Evolutionary conservation across 64 coral and sea anemone species (phyloP).

Genomic region (Pocillopora damicornis): DNA sequence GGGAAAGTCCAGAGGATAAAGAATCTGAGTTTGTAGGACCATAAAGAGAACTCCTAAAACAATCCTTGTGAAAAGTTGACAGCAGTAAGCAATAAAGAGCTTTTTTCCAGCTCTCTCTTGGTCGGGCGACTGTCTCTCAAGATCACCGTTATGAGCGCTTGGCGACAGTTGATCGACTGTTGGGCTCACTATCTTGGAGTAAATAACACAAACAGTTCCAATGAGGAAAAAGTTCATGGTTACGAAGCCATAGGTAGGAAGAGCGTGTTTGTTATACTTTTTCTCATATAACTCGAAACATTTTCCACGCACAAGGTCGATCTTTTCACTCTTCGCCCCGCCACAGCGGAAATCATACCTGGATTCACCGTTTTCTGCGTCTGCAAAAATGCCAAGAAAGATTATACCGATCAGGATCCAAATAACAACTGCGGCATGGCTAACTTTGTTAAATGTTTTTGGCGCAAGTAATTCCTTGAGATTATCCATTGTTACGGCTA

Average conservation of each 20-base stretch:
- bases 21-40: not conserved
- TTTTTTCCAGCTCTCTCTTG: not conserved
- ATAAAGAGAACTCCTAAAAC: not conserved
- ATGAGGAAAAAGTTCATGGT: not conserved
- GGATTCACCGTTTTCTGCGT: not conserved
- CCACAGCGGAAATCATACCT: constrained; percentile 12
- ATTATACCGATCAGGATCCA: not conserved
- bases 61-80: too few relatives aligned
- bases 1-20: not conserved
- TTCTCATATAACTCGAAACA: not conserved
- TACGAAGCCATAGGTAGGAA: constrained; percentile 10
- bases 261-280: not conserved
- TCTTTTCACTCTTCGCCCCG: not conserved
- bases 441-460: not conserved
- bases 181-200: not conserved
- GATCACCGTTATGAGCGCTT: not conserved
- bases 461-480: not conserved
- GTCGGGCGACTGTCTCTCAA: not conserved
- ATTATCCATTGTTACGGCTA: not conserved
- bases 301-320: constrained; percentile 7
- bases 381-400: not conserved
- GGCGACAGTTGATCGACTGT: not conserved
- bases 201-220: not conserved
- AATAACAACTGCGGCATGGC: too few relatives aligned
- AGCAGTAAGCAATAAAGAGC: too few relatives aligned